phyloP scores from a whole-genome alignment of 2,888 invertebrate genomes.

The Dryococelus australis region DNA sequence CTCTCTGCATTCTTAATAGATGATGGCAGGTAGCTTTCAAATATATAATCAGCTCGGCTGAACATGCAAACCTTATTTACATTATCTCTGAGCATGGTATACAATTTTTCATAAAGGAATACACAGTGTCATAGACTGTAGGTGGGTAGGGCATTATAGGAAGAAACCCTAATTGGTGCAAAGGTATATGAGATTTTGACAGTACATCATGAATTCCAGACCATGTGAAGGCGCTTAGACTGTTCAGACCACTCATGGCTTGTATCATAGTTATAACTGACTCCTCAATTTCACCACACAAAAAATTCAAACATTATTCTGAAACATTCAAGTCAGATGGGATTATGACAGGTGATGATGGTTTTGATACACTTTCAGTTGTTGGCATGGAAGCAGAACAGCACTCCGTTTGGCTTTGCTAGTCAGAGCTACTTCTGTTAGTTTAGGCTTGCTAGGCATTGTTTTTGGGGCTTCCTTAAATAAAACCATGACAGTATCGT shows the following conservation, averaged over 20 bases:
- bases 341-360: not conserved
- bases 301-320: no score
- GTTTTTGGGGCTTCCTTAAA: not conserved
- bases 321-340: not conserved
- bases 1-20: not conserved
- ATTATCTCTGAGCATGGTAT: not conserved
- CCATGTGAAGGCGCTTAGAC: not conserved
- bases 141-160: not conserved
- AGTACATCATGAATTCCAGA: not conserved
- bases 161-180: not conserved
- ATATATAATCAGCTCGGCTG: not conserved
- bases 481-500: not conserved
- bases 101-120: not conserved
- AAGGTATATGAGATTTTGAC: not conserved
- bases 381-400: slow-evolving; percentile 12
- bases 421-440: not conserved
- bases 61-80: not conserved
- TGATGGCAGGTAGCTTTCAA: not conserved
- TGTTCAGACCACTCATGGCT: not conserved
- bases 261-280: not conserved
- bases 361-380: not conserved
- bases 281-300: not conserved
- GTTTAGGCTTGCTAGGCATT: not conserved
- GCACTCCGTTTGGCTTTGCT: not conserved
- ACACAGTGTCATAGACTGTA: not conserved